These are phyloP conservation scores for Monopis laevigella DNA, from an alignment of 2,888 invertebrate genomes.

Conservation along the genomic window DNA sequence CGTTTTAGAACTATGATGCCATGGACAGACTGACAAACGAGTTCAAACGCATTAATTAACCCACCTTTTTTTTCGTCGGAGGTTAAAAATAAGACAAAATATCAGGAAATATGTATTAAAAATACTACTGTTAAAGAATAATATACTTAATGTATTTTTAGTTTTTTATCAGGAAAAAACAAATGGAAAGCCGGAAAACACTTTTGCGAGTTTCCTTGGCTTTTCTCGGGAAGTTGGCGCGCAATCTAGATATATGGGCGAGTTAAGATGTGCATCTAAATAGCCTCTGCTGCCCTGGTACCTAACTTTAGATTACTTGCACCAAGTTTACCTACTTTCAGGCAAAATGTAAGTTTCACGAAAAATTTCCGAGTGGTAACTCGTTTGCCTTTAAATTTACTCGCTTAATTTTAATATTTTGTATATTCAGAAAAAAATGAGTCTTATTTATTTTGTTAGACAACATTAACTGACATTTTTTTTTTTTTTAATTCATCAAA, in stretches of 20 bases:
- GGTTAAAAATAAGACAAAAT: too few relatives aligned
- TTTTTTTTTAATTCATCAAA: too few relatives aligned
- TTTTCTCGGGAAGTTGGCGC: slow-evolving; percentile 32
- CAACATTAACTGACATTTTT: too few relatives aligned
- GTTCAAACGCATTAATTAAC: too few relatives aligned
- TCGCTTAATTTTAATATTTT: slow-evolving; percentile 43
- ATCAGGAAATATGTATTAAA: too few relatives aligned
- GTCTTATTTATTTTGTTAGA: too few relatives aligned
- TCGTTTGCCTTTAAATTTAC: slow-evolving; percentile 57
- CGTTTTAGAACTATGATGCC: too few relatives aligned
- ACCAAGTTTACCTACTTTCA: slow-evolving; percentile 51
- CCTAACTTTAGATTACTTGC: slow-evolving; percentile 68
- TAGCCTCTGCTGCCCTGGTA: slow-evolving; percentile 60
- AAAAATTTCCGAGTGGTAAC: slow-evolving; percentile 40
- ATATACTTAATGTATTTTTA: neutral
- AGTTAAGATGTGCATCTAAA: slow-evolving; percentile 68
- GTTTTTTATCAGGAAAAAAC: neutral
- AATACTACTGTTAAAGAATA: too few relatives aligned
- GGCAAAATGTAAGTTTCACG: slow-evolving; percentile 37
- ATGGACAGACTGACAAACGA: too few relatives aligned
- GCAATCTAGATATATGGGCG: slow-evolving; percentile 64
- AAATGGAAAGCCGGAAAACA: slow-evolving; percentile 6
- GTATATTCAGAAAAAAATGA: too few relatives aligned
- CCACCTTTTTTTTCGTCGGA: too few relatives aligned
- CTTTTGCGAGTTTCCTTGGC: slow-evolving; percentile 7